Base-by-base conservation (phyloP, 2,888 invertebrate genomes). In the Aleiodes alternator region DNA sequence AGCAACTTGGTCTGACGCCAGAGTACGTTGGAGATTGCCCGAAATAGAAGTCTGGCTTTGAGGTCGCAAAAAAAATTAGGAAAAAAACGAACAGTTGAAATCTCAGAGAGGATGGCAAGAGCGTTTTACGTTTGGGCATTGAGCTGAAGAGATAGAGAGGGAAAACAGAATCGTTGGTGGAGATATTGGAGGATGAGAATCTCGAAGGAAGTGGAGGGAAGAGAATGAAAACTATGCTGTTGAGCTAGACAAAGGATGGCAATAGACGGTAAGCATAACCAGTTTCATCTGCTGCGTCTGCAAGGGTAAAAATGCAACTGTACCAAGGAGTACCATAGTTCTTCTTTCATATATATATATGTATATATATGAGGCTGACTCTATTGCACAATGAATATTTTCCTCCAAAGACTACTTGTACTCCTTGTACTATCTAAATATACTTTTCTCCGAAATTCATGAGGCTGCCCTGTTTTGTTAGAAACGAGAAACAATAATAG, bases 1-100 rank as follows among this genome's bases (percentile, higher is more conserved):
- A 83, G 84, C 82, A 85, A 38, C 86, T 87, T 87, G 87, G 87
- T 87, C 83, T 82, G 78, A 81, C 84, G 87, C 87, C 87, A 87
- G 85, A 82, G 79, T 76, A 85, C 82, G 82, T 84, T 83, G 84
- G 84, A 64, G 69, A 85, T 83, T 81, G 84, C 82, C 84, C 84
- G 78, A 87, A 87, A 87, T 87, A 87, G 87, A 85, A 85, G 83
- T 82, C 69, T 59, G 76, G 85, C 84, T 87, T 87, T 84, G 87
- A 85, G 87, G 85, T 86, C 81, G 82, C 80, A 79, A 80, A 81
- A 80, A 80, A 82, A 81, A 73, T 23, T 23, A 53, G 71, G n/a
- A 64, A 72, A 50, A 61, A 56, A 56, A 34, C 9, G 38, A 51
- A 59, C 16, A 31, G 48, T 43, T 5, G 0, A 43, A 43, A 43